Conservation (phyloP, 2,113 vertebrate genomes). For the Otocyon megalotis region DNA sequence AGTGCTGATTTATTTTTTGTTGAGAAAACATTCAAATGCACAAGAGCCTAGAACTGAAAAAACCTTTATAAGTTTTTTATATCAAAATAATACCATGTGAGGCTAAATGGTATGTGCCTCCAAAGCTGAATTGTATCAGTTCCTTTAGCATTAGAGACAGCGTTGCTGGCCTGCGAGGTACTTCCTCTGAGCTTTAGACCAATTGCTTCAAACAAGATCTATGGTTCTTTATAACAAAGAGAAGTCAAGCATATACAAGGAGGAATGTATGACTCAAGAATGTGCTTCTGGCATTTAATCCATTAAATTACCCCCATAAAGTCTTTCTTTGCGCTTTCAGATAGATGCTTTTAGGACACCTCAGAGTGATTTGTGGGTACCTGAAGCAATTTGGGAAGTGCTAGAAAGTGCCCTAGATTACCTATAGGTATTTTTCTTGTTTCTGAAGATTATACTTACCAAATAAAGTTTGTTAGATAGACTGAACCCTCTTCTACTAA, state of each 20-base stretch:
- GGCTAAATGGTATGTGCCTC: background rate
- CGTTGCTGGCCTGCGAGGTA: background rate
- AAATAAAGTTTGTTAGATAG: background rate
- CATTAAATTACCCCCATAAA: conserved; percentile 27
- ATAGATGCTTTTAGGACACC: background rate
- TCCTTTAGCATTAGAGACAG: background rate
- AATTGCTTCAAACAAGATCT: background rate
- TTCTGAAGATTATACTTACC: background rate
- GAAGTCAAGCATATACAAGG: background rate
- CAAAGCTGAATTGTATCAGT: background rate
- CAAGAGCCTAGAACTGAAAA: conserved; percentile 14
- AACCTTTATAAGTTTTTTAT: conserved; percentile 51
- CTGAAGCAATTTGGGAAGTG: background rate
- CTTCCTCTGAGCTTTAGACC: background rate
- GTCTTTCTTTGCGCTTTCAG: conserved; percentile 49
- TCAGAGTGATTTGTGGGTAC: conserved; percentile 53
- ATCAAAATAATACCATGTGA: conserved; percentile 36
- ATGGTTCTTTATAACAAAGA: background rate
- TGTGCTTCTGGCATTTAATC: conserved; percentile 38
- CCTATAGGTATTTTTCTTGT: conserved; percentile 19
- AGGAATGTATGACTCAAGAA: conserved; percentile 26
- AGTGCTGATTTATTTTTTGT: conserved; percentile 19
- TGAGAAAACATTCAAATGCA: conserved; percentile 25
- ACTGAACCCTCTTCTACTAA: background rate
- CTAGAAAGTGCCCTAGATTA: background rate